phyloP scores from a whole-genome alignment of 2,888 invertebrate species.

The Sarcophaga subvicina region DNA sequence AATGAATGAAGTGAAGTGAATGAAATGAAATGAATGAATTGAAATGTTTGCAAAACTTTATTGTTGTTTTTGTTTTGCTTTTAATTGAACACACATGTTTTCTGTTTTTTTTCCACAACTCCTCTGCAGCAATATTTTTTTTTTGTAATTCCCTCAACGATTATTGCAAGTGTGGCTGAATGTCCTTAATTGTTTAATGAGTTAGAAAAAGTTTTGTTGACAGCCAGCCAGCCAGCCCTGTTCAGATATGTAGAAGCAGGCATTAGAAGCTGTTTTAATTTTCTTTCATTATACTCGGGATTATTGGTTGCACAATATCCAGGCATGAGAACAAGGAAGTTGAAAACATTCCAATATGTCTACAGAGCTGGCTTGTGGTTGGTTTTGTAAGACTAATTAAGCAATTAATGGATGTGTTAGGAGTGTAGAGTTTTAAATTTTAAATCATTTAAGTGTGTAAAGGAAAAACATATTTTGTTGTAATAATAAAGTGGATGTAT shows the following conservation, averaged over 20 bases:
- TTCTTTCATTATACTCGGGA: no score
- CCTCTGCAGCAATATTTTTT: no score
- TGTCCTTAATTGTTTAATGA: constrained; percentile 36
- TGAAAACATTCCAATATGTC: background rate
- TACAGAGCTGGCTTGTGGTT: background rate
- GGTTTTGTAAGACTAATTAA: background rate
- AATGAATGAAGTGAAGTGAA: no score
- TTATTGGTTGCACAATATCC: background rate
- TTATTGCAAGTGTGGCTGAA: background rate
- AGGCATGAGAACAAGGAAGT: background rate
- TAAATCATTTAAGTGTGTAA: no score
- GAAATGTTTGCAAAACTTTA: constrained; percentile 38
- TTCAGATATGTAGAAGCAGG: background rate
- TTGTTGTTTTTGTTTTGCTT: background rate
- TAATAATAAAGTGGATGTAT: no score
- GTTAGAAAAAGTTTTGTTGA: constrained; percentile 1
- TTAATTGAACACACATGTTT: constrained; percentile 29
- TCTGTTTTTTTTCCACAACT: background rate
- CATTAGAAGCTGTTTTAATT: background rate
- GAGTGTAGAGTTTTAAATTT: no score
- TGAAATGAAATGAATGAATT: constrained; percentile 4
- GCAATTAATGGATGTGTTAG: background rate
- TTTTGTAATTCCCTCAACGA: background rate
- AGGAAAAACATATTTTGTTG: no score
- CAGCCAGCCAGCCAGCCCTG: background rate